Conservation (phyloP, 1,140 invertebrate species). For the Drosophila nigrodunni region DNA sequence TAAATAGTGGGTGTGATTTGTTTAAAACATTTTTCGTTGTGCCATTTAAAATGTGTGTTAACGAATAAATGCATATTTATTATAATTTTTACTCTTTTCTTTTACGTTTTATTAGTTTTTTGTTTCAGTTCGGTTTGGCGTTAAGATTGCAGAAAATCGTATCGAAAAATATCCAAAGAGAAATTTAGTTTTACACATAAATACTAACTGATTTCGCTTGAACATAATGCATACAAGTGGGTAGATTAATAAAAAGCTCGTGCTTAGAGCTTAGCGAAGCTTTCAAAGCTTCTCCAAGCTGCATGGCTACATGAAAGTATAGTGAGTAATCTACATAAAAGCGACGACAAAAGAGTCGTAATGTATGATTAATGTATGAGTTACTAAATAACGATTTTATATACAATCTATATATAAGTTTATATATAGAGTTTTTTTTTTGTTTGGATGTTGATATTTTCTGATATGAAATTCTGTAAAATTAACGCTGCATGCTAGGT, state of each 20-base stretch:
- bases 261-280: not conserved
- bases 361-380: not conserved
- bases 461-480: conserved; percentile 81
- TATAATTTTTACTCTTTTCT: conserved; percentile 13
- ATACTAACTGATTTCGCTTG: not conserved
- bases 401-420: conserved; percentile 9
- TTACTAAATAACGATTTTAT: not conserved
- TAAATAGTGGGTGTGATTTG: not conserved
- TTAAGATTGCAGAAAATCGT: conserved; percentile 84
- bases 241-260: not conserved
- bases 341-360: not conserved
- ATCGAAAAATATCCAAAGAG: conserved; percentile 63
- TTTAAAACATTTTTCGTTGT: conserved; percentile 2
- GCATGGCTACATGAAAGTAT: not conserved
- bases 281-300: not conserved
- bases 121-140: conserved; percentile 56
- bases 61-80: conserved; percentile 15
- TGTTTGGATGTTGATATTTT: conserved; percentile 46
- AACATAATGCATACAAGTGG: not conserved
- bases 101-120: conserved; percentile 21
- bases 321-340: not conserved
- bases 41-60: conserved; percentile 10
- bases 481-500: conserved; percentile 81
- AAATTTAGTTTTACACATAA: too few species aligned
- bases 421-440: not conserved